Conservation (phyloP, 1,140 invertebrate species). For the Lineus longissimus region DNA sequence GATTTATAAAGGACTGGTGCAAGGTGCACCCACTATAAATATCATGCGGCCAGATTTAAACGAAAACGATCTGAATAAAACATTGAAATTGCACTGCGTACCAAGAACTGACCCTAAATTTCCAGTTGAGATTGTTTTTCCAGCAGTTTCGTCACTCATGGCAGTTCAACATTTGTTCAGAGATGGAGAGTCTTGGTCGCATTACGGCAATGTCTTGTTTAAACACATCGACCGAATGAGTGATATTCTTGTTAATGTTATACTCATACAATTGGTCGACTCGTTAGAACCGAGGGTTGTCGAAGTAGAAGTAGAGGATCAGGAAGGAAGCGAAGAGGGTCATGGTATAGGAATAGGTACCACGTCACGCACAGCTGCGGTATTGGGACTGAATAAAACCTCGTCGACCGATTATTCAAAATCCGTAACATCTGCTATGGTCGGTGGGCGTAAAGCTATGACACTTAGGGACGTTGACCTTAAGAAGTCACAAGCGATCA, state of each 20-base stretch:
- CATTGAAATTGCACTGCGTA: constrained; percentile 5
- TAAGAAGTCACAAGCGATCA: neutral
- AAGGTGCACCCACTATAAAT: constrained; percentile 4
- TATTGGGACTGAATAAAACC: constrained; percentile 4
- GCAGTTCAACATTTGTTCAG: constrained; percentile 3
- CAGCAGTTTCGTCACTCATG: constrained; percentile 4
- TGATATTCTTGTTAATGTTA: constrained; percentile 2
- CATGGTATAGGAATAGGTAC: neutral
- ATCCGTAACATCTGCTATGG: neutral
- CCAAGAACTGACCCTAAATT: constrained; percentile 6
- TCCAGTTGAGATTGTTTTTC: neutral
- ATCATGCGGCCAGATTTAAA: constrained; percentile 1
- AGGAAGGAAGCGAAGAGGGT: neutral
- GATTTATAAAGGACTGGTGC: constrained; percentile 6
- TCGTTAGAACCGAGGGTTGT: constrained; percentile 4
- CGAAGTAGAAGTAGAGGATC: neutral
- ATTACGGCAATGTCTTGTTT: constrained; percentile 5
- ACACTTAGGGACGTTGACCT: neutral
- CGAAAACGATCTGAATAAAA: constrained; percentile 3
- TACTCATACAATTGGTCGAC: neutral
- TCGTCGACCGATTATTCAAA: neutral
- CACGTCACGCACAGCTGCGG: neutral
- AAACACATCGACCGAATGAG: constrained; percentile 3
- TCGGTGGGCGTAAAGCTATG: constrained; percentile 3
- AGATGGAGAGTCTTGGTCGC: constrained; percentile 5